Percentiles rank a stretch among this genome's conserved stretches.
These are phyloP conservation scores for Condylura cristata DNA, from an alignment of 2,113 vertebrate species.

Conservation along the genomic window DNA sequence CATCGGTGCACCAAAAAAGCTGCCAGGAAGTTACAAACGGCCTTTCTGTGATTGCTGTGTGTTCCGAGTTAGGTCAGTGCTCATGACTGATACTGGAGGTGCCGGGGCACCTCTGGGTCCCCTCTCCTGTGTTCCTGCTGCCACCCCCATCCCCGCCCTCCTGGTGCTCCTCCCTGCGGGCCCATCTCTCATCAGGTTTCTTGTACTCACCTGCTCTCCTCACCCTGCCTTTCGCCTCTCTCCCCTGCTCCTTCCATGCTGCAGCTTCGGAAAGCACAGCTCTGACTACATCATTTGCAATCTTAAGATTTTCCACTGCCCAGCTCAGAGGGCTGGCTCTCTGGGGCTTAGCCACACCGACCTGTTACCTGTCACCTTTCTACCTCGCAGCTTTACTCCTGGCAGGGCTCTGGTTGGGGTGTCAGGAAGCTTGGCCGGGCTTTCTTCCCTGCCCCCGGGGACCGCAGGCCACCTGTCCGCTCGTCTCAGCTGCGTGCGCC, in stretches of 20 bases:
- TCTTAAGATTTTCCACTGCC: neutral
- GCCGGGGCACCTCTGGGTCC: neutral
- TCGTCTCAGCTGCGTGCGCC: neutral
- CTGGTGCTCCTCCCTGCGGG: neutral
- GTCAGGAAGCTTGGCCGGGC: neutral
- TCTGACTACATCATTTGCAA: neutral
- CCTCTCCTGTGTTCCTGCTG: neutral
- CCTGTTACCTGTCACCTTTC: neutral
- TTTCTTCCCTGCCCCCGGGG: neutral
- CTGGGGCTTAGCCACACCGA: neutral
- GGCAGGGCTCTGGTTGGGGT: neutral
- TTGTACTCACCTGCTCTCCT: neutral
- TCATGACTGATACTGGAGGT: too few species aligned
- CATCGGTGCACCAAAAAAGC: conserved; percentile 6
- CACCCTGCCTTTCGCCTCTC: neutral
- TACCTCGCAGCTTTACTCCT: neutral
- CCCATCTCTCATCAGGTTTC: neutral
- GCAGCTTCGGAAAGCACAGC: neutral
- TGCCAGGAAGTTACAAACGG: neutral
- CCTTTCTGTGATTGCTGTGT: neutral
- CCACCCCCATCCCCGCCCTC: neutral
- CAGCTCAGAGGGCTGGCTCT: neutral
- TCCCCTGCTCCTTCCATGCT: neutral
- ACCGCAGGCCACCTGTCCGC: neutral
- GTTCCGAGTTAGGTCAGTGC: neutral